phyloP scores from a whole-genome alignment of 92 coral and sea anemone genomes.

The Muricea muricata region DNA sequence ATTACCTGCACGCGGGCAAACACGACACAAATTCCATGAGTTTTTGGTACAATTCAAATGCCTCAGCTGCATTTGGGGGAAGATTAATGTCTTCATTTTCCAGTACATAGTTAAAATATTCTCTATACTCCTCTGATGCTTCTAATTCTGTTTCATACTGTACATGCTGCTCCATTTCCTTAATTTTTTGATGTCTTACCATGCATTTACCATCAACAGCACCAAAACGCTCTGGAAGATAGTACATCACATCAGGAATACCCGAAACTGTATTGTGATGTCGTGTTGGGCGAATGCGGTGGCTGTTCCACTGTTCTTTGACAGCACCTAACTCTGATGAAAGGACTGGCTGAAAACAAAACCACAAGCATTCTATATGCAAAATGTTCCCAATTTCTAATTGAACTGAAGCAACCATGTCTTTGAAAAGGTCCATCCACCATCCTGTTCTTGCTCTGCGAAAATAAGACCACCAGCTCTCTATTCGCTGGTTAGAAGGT shows the following conservation, averaged over 20 bases:
- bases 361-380: background rate
- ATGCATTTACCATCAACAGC: background rate
- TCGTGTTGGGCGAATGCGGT: background rate
- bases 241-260: background rate
- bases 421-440: background rate
- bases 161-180: background rate
- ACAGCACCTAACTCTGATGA: background rate
- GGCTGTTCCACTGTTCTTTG: conserved; percentile 3
- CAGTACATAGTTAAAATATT: background rate
- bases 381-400: background rate
- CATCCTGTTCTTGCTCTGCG: background rate
- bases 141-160: background rate
- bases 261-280: conserved; percentile 9
- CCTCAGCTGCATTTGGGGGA: no score
- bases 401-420: background rate
- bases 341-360: background rate
- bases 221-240: background rate
- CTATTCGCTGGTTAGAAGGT: background rate
- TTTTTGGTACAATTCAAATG: no score
- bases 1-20: no score
- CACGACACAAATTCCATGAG: no score
- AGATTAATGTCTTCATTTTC: no score
- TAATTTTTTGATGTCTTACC: background rate
- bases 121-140: background rate
- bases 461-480: background rate